Percentiles rank a stretch among this genome's conserved stretches.
Conservation (phyloP, 1,140 invertebrate species). For the Aphidius gifuensis region DNA sequence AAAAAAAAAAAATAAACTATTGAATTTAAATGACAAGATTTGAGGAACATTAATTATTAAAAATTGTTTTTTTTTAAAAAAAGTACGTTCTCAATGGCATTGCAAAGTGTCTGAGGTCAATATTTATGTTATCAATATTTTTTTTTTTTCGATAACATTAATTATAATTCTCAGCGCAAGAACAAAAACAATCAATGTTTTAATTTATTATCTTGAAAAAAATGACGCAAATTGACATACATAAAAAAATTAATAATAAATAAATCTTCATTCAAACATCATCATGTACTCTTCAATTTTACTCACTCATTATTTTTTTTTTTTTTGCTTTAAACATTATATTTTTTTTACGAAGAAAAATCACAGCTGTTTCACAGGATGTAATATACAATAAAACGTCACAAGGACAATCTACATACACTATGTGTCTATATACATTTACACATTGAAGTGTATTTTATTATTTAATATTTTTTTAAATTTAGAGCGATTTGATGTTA, state of each 20-base stretch:
- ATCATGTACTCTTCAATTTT: background rate
- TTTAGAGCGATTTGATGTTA: constrained; percentile 15
- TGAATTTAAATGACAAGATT: too few species aligned
- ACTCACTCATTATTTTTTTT: background rate
- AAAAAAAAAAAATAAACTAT: background rate
- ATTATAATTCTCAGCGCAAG: background rate
- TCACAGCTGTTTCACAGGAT: constrained; percentile 41
- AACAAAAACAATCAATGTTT: background rate
- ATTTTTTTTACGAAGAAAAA: constrained; percentile 24
- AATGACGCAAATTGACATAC: constrained; percentile 14
- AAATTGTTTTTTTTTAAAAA: too few species aligned
- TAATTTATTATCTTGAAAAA: background rate
- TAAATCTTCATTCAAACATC: constrained; percentile 16
- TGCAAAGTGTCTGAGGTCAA: too few species aligned
- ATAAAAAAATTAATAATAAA: background rate
- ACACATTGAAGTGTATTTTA: constrained; percentile 31
- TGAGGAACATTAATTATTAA: too few species aligned
- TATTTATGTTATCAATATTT: background rate
- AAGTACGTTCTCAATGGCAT: too few species aligned
- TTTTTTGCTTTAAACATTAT: background rate
- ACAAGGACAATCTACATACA: constrained; percentile 33
- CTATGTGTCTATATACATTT: constrained; percentile 36
- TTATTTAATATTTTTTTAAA: background rate
- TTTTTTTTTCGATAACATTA: background rate
- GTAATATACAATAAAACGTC: constrained; percentile 38